Evolutionary conservation across 2,888 invertebrate genomes (phyloP).

Genomic region (Beris chalybata): DNA sequence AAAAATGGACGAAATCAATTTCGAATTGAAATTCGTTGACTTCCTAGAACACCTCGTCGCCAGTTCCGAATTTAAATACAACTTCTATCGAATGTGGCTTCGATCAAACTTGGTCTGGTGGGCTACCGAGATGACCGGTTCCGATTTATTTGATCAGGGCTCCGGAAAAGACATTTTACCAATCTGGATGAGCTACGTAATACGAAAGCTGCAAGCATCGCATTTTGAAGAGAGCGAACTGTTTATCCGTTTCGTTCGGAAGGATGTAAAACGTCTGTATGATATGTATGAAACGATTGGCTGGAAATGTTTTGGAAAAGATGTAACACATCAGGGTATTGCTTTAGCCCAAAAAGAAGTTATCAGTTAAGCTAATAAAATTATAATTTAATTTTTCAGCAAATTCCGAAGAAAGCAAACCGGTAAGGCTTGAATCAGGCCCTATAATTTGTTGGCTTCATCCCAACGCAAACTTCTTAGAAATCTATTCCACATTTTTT

Average conservation of each 20-base stretch:
- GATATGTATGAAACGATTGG: background rate
- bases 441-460: too few species aligned
- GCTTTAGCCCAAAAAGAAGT: too few species aligned
- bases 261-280: conserved; percentile 26
- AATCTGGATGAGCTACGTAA: conserved; percentile 32
- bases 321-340: background rate
- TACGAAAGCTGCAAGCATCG: background rate
- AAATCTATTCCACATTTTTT: too few species aligned
- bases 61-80: conserved; percentile 2
- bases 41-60: conserved; percentile 13
- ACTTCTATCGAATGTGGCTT: conserved; percentile 26
- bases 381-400: too few species aligned
- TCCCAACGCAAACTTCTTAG: too few species aligned
- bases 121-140: conserved; percentile 31
- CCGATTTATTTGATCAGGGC: conserved; percentile 19
- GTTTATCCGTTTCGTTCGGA: conserved; percentile 20
- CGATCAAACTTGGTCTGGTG: conserved; percentile 31
- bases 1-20: background rate
- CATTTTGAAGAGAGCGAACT: conserved; percentile 3
- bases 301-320: conserved; percentile 24
- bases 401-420: too few species aligned
- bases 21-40: conserved; percentile 17
- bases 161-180: conserved; percentile 26
- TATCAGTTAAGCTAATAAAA: too few species aligned
- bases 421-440: too few species aligned